Conservation (phyloP, 2,888 invertebrate species). For the Amblyjoppa fuscipennis region DNA sequence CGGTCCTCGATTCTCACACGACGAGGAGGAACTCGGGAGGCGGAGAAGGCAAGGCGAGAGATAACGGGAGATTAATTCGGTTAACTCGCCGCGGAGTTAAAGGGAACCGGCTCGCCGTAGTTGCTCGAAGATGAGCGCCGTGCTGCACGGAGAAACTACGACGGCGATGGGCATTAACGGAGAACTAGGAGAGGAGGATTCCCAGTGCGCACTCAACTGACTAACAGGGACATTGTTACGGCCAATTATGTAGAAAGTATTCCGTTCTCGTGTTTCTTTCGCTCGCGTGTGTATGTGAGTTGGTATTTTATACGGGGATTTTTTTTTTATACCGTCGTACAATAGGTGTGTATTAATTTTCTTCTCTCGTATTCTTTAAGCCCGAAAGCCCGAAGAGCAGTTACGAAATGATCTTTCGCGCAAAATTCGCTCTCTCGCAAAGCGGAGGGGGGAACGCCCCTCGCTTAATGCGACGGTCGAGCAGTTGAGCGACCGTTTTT, state of each 20-base stretch:
- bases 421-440: not conserved
- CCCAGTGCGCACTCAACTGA: conserved; percentile 53
- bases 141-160: conserved; percentile 3
- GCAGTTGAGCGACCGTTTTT: not conserved
- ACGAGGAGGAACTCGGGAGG: conserved; percentile 68
- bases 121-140: not conserved
- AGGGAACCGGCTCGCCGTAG: conserved; percentile 16
- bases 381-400: conserved; percentile 45
- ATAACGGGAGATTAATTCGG: conserved; percentile 69
- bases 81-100: conserved; percentile 57
- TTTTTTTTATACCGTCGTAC: not conserved
- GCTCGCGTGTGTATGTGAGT: not conserved
- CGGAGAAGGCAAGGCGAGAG: conserved; percentile 61
- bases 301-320: not conserved
- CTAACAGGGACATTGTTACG: conserved; percentile 67
- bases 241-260: conserved; percentile 69
- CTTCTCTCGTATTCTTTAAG: conserved; percentile 3
- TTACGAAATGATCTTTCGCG: conserved; percentile 27
- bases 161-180: conserved; percentile 19
- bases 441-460: too few relatives aligned
- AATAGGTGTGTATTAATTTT: conserved; percentile 8
- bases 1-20: conserved; percentile 34
- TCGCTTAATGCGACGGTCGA: not conserved
- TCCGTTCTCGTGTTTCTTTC: conserved; percentile 45
- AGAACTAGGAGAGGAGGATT: conserved; percentile 52